Evolutionary conservation across 2,113 vertebrate species (phyloP), one percentile per base, ranked within the genome.

Genomic region (Protobothrops mucrosquamatus): DNA sequence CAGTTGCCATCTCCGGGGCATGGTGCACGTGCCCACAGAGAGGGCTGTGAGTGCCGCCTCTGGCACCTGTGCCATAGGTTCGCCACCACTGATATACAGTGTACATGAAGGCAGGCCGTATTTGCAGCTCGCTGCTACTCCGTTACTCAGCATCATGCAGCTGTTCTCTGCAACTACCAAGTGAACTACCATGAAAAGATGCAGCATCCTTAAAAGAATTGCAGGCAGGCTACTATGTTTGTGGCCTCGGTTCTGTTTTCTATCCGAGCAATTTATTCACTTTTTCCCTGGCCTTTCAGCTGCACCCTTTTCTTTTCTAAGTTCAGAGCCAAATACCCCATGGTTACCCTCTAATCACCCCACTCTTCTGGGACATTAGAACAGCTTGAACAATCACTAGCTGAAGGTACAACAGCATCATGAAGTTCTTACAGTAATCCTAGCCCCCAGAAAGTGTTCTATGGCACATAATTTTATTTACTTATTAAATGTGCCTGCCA

Each of bases 361-460:
- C 11, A 81, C 18, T 7, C 6, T 92, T 48, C 39, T 39, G 29
- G 24, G 6, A 52, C 39, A 51, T 9, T 9, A 34, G 52, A 23
- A 54, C 22, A 52, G 1, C 22, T 59, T 48, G 34, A 23, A 11
- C 64, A 85, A 85, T n/a, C 34, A 34, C 34, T 20, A 85, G 22
- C 86, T 69, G 85, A 69, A 23, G 59, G 5, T 26, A 43, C 56
- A 26, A 1, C 23, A 29, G 34, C 61, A 74, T 4, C 39, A 87
- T 14, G 14, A 85, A 15, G 26, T 34, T 43, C 20, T 23, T 89
- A 81, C 34, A 81, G 95, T 95, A 96, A 95, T 96, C 26, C 20
- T 93, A 95, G 93, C 48, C 94, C 39, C 24, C 95, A 96, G 94
- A 92, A 93, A 15, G 54, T 64, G 57, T 64, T 95, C 59, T 94